Evolutionary conservation across 2,888 invertebrate genomes (phyloP).

Genomic region (Nemotelus nigrinus): DNA sequence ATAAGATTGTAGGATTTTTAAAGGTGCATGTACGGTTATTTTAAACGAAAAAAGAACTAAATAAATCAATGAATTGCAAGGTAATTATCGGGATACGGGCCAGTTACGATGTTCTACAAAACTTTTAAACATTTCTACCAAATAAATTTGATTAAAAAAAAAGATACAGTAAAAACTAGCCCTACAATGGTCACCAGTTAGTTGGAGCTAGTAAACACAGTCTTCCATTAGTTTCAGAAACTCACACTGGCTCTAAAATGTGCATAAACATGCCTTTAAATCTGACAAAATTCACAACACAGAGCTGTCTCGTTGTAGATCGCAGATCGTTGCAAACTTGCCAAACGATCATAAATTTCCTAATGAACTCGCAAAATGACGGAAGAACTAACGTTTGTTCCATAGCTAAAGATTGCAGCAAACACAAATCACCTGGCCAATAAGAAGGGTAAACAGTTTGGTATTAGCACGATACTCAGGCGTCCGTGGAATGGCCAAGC

Average conservation of each 20-base stretch:
- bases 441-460: constrained; percentile 46
- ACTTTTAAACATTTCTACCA: too few relatives aligned
- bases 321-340: constrained; percentile 41
- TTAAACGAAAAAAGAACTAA: not conserved
- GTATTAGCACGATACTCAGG: constrained; percentile 34
- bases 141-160: too few relatives aligned
- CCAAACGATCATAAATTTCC: constrained; percentile 49
- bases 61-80: too few relatives aligned
- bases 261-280: not conserved
- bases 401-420: constrained; percentile 44
- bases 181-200: too few relatives aligned
- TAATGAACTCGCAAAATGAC: constrained; percentile 50
- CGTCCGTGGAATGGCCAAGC: constrained; percentile 31
- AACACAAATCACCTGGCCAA: constrained; percentile 50
- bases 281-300: not conserved
- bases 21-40: not conserved
- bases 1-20: not conserved
- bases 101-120: too few relatives aligned
- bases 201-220: too few relatives aligned
- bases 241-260: not conserved
- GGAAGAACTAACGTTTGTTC: constrained; percentile 45
- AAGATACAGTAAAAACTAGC: too few relatives aligned
- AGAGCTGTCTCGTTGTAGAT: not conserved
- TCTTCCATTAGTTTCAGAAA: too few relatives aligned
- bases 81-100: too few relatives aligned